These are phyloP conservation scores for Drosophila nasuta DNA, from an alignment of 1,140 invertebrate genomes.

Conservation along the genomic window DNA sequence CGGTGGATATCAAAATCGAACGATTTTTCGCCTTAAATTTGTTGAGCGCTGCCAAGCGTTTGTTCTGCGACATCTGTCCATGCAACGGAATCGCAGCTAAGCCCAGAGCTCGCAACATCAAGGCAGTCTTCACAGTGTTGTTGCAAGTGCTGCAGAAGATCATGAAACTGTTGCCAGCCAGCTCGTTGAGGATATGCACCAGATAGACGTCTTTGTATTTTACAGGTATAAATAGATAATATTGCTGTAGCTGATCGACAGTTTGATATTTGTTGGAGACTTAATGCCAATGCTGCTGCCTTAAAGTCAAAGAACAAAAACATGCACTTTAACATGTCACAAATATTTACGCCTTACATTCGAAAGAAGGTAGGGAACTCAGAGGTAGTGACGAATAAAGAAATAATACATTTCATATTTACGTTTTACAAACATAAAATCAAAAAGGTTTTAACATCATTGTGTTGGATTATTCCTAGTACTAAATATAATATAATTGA, in stretches of 20 bases:
- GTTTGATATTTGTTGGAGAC: constrained; percentile 97
- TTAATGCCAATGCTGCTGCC: constrained; percentile 93
- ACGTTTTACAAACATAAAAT: constrained; percentile 68
- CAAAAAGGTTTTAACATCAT: constrained; percentile 80
- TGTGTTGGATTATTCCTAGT: constrained; percentile 11
- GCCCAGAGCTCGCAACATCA: constrained; percentile 95
- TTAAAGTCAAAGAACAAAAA: constrained; percentile 66
- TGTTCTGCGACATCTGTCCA: constrained; percentile 98
- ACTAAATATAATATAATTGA: neutral
- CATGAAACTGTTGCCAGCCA: constrained; percentile 98
- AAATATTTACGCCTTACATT: neutral
- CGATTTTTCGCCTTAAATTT: constrained; percentile 96
- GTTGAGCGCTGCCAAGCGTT: constrained; percentile 94
- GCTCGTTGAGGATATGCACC: constrained; percentile 97
- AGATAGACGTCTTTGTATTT: constrained; percentile 99
- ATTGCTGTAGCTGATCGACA: constrained; percentile 97
- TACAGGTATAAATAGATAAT: constrained; percentile 97
- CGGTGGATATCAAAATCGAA: constrained; percentile 97
- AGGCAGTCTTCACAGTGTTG: constrained; percentile 94
- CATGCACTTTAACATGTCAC: neutral
- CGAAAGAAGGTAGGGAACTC: constrained; percentile 37
- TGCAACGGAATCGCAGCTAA: constrained; percentile 97
- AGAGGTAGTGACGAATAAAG: constrained; percentile 84
- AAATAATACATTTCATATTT: constrained; percentile 78
- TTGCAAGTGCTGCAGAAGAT: constrained; percentile 98